Base-by-base conservation (phyloP, 1,140 invertebrate species). In the Thaumatotibia leucotreta region DNA sequence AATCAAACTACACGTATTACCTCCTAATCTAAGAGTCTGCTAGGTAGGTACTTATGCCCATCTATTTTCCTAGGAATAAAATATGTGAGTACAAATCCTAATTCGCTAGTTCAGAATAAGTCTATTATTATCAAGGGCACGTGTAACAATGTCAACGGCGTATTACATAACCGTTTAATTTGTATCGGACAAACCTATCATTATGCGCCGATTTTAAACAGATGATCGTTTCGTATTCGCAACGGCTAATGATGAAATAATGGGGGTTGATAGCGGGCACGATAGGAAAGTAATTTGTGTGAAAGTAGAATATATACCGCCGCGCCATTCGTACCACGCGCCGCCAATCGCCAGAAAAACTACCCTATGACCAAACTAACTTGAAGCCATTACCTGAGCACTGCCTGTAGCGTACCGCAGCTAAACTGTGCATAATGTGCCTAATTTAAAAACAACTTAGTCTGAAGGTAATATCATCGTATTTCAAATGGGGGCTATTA, bases 261-360 rank as follows among this genome's bases (percentile, higher is more conserved):
- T 90, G 76, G 85, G 81, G 78, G 75, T 73, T 82, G 83, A 86
- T 87, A 77, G 79, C 74, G 73, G 73, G 79, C 86, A 90, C 85
- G 88, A 90, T 88, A 89, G 86, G 74, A 90, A 89, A 80, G 86
- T 88, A 88, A 90, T 90, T 88, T 88, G 80, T 84, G 76, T 87
- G 84, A 87, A 86, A 88, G 79, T 88, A 82, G 77, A 82, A 80
- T 82, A 84, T 77, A 72, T 33, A 35, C 31, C 75, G 58, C 75
- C 77, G 82, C 64, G 79, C 77, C 70, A 58, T 69, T 69, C 77
- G 88, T 89, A 84, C 86, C 88, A 88, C 66, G 78, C 84, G 76
- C 82, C 81, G 73, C 39, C 72, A 69, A 72, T 69, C 73, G 75
- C 76, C 73, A 83, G 79, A 86, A 89, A 89, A 88, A 86, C 77